Base-by-base conservation (phyloP, 2,797 vertebrate genomes). In the Centroberyx gerrardi region DNA sequence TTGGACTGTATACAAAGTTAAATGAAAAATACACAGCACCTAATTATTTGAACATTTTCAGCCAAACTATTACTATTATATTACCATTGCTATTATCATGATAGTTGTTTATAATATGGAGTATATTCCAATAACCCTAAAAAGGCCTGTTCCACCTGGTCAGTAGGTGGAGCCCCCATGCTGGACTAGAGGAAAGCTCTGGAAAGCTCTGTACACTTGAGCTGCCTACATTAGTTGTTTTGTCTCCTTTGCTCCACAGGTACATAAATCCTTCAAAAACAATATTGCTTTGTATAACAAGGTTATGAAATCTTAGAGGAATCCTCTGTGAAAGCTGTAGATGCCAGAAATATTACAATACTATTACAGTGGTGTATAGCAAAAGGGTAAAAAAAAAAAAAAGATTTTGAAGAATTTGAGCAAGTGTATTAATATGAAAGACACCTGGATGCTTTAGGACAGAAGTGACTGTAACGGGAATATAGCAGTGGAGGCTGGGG, bases 361-460 rank as follows among this genome's bases (percentile, higher is more conserved):
- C 28, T 59, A 12, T 51, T n/a, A 48, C 8, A 51, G 17, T 64
- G 15, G n/a, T 9, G 5, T 55, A 36, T 8, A 54, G 27, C 18
- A 33, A 31, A 29, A 70, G 10, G 22, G 22, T 22, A 22, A 22
- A 22, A 22, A 22, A 22, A 22, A 51, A 44, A 61, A 27, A 14
- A 67, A 28, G 64, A 74, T 54, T 72, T 63, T 62, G 31, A 46
- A 72, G 52, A 53, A 60, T 44, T 22, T 28, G 42, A 76, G 80
- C 38, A 4, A 55, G 42, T 63, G 55, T 61, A 76, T 29, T 54
- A 40, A 56, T 64, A 60, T 53, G 48, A 40, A 56, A 51, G 48
- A 38, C 61, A 67, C 68, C 51, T 80, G 13, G 40, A 71, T 8
- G 2, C 38, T 40, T 40, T 40, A 9, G 8, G 38, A 40, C 10